phyloP scores from a whole-genome alignment of 2,888 invertebrate species.

The Cacoxenus indagator region DNA sequence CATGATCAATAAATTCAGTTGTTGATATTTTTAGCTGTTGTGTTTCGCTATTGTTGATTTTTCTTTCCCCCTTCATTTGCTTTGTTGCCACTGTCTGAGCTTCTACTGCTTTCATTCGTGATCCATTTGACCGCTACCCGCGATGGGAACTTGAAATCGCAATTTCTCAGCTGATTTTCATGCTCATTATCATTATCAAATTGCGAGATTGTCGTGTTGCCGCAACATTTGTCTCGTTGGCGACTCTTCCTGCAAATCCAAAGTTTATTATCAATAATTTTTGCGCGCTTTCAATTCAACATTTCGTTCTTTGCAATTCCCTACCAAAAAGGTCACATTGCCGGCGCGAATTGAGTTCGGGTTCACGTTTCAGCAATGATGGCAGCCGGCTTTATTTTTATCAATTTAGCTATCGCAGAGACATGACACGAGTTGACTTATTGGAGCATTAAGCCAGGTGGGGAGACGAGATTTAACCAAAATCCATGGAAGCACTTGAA shows the following conservation, averaged over 20 bases:
- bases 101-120: slow-evolving; percentile 38
- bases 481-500: too few relatives aligned
- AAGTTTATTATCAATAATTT: too few relatives aligned
- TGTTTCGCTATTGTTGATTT: neutral
- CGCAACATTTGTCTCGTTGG: slow-evolving; percentile 46
- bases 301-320: neutral
- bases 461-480: too few relatives aligned
- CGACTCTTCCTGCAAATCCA: neutral
- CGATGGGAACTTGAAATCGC: slow-evolving; percentile 50
- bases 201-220: slow-evolving; percentile 42
- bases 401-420: too few relatives aligned
- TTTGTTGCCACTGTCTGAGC: neutral
- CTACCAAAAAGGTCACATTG: too few relatives aligned
- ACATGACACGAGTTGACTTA: too few relatives aligned
- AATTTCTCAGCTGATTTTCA: slow-evolving; percentile 21
- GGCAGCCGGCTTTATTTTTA: too few relatives aligned
- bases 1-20: slow-evolving; percentile 59
- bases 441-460: too few relatives aligned
- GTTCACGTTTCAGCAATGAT: too few relatives aligned
- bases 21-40: neutral
- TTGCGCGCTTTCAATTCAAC: too few relatives aligned
- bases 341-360: too few relatives aligned
- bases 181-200: slow-evolving; percentile 9
- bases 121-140: slow-evolving; percentile 48
- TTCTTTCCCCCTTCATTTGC: slow-evolving; percentile 20